These are phyloP conservation scores for Cranoglanis bouderius DNA, from an alignment of 2,113 vertebrate genomes.

Conservation along the genomic window DNA sequence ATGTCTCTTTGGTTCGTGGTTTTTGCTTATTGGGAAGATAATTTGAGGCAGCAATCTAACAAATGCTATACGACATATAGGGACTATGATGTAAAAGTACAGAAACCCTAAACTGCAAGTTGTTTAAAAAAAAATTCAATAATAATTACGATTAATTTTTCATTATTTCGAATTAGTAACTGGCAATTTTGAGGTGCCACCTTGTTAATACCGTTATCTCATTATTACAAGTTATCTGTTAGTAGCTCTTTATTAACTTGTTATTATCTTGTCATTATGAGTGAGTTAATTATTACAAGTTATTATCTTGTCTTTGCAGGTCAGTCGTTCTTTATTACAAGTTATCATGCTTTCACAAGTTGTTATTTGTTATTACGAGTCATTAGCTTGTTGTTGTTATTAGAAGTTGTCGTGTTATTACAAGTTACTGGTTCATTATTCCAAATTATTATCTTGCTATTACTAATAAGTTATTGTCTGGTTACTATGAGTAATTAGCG, in stretches of 20 bases:
- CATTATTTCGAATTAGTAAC: neutral
- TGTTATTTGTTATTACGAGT: neutral
- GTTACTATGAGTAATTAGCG: too few species aligned
- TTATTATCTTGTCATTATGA: neutral
- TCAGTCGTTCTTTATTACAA: neutral
- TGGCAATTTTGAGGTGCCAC: neutral
- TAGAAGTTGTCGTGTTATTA: neutral
- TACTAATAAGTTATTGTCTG: neutral
- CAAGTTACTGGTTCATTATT: too few species aligned
- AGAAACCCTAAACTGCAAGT: neutral
- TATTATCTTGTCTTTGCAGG: neutral
- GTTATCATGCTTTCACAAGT: neutral
- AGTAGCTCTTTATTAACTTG: neutral
- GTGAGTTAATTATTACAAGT: neutral
- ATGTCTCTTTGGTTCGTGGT: neutral
- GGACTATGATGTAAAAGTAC: neutral
- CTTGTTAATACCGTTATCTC: neutral
- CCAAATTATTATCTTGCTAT: neutral
- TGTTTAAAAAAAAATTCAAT: neutral
- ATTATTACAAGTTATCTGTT: neutral
- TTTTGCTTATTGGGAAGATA: neutral
- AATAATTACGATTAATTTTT: too few species aligned
- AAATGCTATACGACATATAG: neutral
- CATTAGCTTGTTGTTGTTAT: neutral
- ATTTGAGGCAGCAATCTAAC: neutral